These are phyloP conservation scores for Agrotis clavis DNA, from an alignment of 2,888 invertebrate species.

Conservation along the genomic window DNA sequence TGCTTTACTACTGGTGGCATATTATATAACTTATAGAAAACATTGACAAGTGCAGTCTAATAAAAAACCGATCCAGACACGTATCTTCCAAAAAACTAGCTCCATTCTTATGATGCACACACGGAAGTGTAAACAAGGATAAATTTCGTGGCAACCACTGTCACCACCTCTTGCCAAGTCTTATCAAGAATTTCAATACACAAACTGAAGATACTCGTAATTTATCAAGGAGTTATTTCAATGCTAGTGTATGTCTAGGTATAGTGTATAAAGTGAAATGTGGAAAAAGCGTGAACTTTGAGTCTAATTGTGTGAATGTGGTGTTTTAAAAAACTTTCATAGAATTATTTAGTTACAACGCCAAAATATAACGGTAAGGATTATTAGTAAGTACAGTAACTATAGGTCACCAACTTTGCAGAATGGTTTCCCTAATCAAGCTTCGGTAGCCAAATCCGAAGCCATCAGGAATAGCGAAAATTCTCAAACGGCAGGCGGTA, in stretches of 20 bases:
- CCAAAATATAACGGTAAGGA: slow-evolving; percentile 21
- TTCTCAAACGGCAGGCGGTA: too few relatives aligned
- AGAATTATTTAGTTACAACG: background rate
- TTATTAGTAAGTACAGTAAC: background rate
- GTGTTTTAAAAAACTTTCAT: slow-evolving; percentile 3
- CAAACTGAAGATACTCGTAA: background rate
- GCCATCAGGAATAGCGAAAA: too few relatives aligned
- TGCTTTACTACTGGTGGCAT: slow-evolving; percentile 43
- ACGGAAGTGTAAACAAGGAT: slow-evolving; percentile 2
- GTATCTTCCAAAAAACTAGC: background rate
- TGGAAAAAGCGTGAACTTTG: slow-evolving; percentile 24
- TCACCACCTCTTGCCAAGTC: slow-evolving; percentile 2
- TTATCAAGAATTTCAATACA: background rate
- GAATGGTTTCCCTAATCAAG: too few relatives aligned
- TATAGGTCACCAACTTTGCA: too few relatives aligned
- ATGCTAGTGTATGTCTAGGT: background rate
- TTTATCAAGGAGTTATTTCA: slow-evolving; percentile 8
- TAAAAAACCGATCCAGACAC: background rate
- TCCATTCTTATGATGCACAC: background rate
- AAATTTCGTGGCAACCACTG: slow-evolving; percentile 1
- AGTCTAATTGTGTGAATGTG: slow-evolving; percentile 8
- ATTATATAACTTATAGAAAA: slow-evolving; percentile 11
- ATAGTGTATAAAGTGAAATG: slow-evolving; percentile 27
- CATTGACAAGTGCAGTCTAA: slow-evolving; percentile 2
- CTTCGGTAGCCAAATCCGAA: too few relatives aligned